Base-by-base conservation (phyloP, 2,888 invertebrate species). In the Leptarthrus brevirostris region DNA sequence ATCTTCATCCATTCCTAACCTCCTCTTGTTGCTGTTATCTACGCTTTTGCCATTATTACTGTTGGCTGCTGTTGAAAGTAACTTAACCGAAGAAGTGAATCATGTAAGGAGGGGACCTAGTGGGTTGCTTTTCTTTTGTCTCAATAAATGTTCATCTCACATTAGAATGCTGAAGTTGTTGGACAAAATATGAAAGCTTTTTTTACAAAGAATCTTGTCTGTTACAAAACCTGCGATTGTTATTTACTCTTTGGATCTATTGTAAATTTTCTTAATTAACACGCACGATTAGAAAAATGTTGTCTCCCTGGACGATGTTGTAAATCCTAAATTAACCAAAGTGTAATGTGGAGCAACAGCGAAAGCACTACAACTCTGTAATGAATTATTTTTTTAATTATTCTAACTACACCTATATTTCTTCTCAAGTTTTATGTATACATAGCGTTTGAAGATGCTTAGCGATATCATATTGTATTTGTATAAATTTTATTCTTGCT, bases 61-160 rank as follows among this genome's bases (percentile, higher is more conserved):
- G 64, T 24, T 61, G 40, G 30, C 40, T 61, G 40, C 40, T 64
- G 44, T 47, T 64, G 64, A 47, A 44, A 64, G 64, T 64, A 14
- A 64, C 64, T 44, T 44, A 34, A 58, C 18, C 36, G 58, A n/a
- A 20, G 64, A 14, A 64, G 64, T 64, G 44, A 44, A 44, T 64
- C 24, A 24, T 47, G 14, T 24, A 44, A 64, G 24, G 47, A 14
- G 16, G 44, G 6, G n/a, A n/a, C 64, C 44, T 44, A 64, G 44
- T 64, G 26, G 22, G 26, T 16, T 22, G 22, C 14, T 26, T 40
- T 8, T 12, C 47, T 20, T 44, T 64, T 64, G 64, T 64, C 47
- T 64, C 24, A 8, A 44, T 16, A 64, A 61, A 64, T 64, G 64
- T 64, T 64, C 64, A 64, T 64, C 44, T 64, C 64, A 64, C 24